Conservation (phyloP, 2,888 invertebrate species). For the Schizaphis graminum region DNA sequence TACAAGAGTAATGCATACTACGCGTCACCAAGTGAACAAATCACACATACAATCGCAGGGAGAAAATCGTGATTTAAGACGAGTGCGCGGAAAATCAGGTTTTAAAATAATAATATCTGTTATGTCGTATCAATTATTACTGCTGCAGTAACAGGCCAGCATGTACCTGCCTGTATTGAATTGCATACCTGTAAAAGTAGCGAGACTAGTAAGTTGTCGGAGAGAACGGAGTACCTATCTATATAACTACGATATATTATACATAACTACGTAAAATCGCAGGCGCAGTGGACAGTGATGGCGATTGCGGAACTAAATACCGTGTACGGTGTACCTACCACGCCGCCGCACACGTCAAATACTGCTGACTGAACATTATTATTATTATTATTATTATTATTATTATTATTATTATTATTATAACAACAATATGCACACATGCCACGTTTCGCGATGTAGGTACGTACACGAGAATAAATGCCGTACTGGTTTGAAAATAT, state of each 20-base stretch:
- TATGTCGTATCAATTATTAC: no score
- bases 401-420: neutral
- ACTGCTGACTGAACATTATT: neutral
- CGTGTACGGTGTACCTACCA: neutral
- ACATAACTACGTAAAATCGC: neutral
- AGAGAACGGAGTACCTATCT: neutral
- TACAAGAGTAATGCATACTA: neutral
- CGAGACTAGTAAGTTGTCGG: neutral
- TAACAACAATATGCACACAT: neutral
- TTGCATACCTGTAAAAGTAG: neutral
- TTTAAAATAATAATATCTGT: neutral
- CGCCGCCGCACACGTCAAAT: conserved; percentile 6
- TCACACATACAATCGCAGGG: no score
- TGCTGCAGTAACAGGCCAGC: neutral
- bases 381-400: neutral
- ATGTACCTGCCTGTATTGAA: neutral
- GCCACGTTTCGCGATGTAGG: neutral
- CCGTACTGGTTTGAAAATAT: neutral
- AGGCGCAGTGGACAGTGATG: neutral
- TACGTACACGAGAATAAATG: neutral
- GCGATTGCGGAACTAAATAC: neutral
- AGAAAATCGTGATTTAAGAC: neutral
- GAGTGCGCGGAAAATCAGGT: neutral
- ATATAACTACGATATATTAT: neutral
- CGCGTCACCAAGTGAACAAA: neutral